Evolutionary conservation across 2,113 vertebrate genomes (phyloP), one percentile per base, ranked within the genome.

Genomic region (Marmota monax): DNA sequence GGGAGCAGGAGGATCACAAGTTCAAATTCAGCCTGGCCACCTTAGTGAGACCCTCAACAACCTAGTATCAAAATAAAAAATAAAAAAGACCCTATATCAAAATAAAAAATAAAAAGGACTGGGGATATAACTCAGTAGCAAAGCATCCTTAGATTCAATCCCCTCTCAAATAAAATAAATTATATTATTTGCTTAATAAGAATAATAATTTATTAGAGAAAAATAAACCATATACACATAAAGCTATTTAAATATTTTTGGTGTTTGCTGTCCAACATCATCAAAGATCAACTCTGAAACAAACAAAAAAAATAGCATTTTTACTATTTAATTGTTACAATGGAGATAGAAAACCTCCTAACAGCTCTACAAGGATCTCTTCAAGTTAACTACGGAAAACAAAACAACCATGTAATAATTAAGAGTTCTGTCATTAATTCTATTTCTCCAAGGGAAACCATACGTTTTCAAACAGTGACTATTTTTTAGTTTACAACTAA

Each of bases 401-500:
- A 85, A 95, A 80, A 84, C 10, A 92, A 51, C 37, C 74, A 61
- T 27, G 23, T 92, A 84, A n/a, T 56, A 89, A 78, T 45, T 42
- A 80, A 63, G 51, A 89, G 23, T 58, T 91, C 32, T 70, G 37
- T 72, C 70, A 88, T 84, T 84, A 72, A 89, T 27, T 92, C 42
- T n/a, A 92, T 63, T 89, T 87, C 48, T 92, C 5, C 12, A 88
- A 70, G 2, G 22, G 9, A 86, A 2, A 74, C 4, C 22, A 92
- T 18, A 77, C 51, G 85, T 51, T 88, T 90, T 88, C 65, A 88
- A 89, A 90, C n/a, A 82, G 5, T 80, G 27, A 78, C 39, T 77
- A 48, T 76, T 83, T 84, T 93, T 88, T 74, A 92, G 14, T 78
- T 94, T 97, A 90, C 17, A 82, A 86, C 32, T 82, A 74, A 86